Percentiles rank a stretch among this genome's conserved stretches.
These are phyloP conservation scores for Ahaetulla prasina DNA, from an alignment of 2,113 vertebrate species.

Conservation along the genomic window DNA sequence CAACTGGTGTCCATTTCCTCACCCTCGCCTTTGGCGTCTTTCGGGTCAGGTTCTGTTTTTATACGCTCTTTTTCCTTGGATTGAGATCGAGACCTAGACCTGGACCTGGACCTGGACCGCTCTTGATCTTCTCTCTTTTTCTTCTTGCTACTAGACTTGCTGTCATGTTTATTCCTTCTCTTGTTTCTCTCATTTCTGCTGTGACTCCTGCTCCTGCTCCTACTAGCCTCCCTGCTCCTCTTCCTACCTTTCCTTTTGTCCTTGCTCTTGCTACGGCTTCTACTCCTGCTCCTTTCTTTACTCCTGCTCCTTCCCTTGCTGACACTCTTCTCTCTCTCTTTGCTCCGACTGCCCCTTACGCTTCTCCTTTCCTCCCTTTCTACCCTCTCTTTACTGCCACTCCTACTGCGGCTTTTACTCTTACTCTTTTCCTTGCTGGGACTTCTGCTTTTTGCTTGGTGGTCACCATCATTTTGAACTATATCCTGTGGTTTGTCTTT, in stretches of 20 bases:
- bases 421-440: conserved; percentile 66
- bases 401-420: conserved; percentile 65
- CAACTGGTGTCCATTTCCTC: conserved; percentile 39
- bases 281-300: conserved; percentile 64
- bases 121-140: conserved; percentile 76
- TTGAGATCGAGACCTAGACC: conserved; percentile 52
- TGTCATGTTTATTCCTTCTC: conserved; percentile 79
- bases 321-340: conserved; percentile 62
- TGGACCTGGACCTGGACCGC: conserved; percentile 68
- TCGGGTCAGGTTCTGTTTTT: conserved; percentile 56
- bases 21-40: conserved; percentile 55
- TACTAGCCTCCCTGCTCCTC: conserved; percentile 69
- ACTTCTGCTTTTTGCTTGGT: conserved; percentile 68
- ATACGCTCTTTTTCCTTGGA: conserved; percentile 62
- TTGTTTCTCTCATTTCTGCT: conserved; percentile 84
- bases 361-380: conserved; percentile 64
- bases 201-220: conserved; percentile 58
- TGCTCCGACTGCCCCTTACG: conserved; percentile 67
- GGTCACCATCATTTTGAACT: conserved; percentile 57
- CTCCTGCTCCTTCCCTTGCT: conserved; percentile 66
- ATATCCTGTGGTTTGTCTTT: conserved; percentile 65
- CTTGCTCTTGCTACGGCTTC: conserved; percentile 66
- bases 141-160: conserved; percentile 78
- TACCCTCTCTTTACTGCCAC: conserved; percentile 59
- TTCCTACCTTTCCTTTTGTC: conserved; percentile 73